Evolutionary conservation across 2,888 invertebrate genomes (phyloP), one percentile per base, ranked within the genome.

Genomic region (Tuberolachnus salignus): DNA sequence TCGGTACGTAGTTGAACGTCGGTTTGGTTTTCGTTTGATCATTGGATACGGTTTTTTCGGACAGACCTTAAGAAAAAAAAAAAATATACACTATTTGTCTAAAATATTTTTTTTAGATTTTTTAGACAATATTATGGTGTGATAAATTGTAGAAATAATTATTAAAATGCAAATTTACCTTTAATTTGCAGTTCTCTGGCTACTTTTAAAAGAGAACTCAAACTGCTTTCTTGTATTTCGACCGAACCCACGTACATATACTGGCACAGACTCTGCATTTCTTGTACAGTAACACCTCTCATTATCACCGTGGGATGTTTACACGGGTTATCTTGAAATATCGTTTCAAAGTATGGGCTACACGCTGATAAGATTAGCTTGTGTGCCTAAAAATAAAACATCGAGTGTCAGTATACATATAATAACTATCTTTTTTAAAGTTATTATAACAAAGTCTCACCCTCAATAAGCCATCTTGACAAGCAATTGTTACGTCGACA

Each of bases 351-450:
- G 87, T 96, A 96, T 23, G 96, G 95, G 90, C 95, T 95, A 89
- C 96, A 96, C 14, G 96, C 96, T 1, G 95, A 95, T 34, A 96
- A 88, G 81, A 96, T 96, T 94, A 96, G 94, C 90, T 96, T 96
- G 86, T 96, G 96, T 75, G 96, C 96, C 88, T 95, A n/a, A 75
- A 59, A n/a, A 64, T 42, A 10, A 14, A 61, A 61, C 6, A 0
- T 42, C 14, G 44, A 64, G 44, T 21, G 23, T 49, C 8, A 23
- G 21, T 49, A 46, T 34, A 19, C n/a, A 1, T 8, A 21, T 10
- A 19, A 42, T 3, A 96, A 88, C 95, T 95, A 21, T 94, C 95
- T 86, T 95, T 51, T 34, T 16, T 2, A 26, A 94, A 16, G 95
- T 95, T 14, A 70, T 70, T 55, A 3, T 19, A 57, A 51, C 44